Evolutionary conservation across 2,888 invertebrate genomes (phyloP), one percentile per base, ranked within the genome.

Genomic region (Norana najaformis): DNA sequence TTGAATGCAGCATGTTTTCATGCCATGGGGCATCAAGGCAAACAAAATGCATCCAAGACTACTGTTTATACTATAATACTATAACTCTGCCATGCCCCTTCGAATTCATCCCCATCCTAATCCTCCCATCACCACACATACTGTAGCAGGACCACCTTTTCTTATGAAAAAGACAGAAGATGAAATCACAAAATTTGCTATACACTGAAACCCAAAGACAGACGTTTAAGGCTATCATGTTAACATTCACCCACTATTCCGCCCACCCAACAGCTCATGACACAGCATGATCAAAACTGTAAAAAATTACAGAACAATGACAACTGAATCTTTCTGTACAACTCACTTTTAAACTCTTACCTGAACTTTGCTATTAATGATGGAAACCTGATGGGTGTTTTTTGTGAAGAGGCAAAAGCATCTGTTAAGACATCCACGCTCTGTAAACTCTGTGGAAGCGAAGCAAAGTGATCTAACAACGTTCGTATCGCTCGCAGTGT

Each of bases 281-380:
- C 47, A 47, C 47, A 47, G n/a, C 11, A 47, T 41, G 41, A 47
- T 47, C 47, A 83, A 83, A 83, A 34, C 6, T 35, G 5, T 83
- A 83, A 35, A 34, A 34, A 36, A 83, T 35, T 6, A 35, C 83
- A 83, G 35, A 35, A 16, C 83, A 83, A 53, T 23, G 23, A 23
- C 53, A 16, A 53, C 20, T 83, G 35, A 83, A 36, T 14, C 14
- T 13, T 16, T 18, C 1, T 35, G 34, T 14, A 83, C 83, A 16
- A 83, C 83, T 35, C 83, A 34, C 30, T 69, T 5, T 1, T 69
- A 69, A 69, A 69, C 8, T 11, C 23, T 47, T 39, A 94, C 94
- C 93, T 94, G 92, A 94, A 94, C 90, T 94, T 93, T n/a, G 94
- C 93, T 38, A 94, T 89, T 3, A 94, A 91, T 18, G 93, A 93